These are phyloP conservation scores for Limenitis camilla DNA, from an alignment of 2,888 invertebrate genomes.

Conservation along the genomic window DNA sequence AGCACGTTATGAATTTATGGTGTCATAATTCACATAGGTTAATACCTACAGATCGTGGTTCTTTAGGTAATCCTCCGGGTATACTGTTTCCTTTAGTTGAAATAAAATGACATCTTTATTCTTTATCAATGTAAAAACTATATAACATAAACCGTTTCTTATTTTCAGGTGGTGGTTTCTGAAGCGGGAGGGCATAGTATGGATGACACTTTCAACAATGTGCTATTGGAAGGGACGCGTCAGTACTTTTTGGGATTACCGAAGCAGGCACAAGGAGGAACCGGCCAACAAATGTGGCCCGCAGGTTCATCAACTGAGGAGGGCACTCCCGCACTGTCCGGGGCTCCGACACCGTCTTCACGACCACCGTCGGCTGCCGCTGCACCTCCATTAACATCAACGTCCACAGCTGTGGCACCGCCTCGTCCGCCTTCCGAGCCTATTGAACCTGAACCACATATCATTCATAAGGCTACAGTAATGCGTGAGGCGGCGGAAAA, in stretches of 20 bases:
- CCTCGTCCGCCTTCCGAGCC: constrained; percentile 68
- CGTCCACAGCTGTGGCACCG: constrained; percentile 50
- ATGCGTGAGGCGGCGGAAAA: constrained; percentile 71
- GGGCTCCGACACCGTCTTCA: constrained; percentile 59
- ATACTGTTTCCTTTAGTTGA: no score
- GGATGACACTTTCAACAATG: constrained; percentile 85
- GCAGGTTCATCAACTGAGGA: constrained; percentile 50
- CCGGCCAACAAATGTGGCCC: constrained; percentile 56
- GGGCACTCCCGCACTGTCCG: constrained; percentile 59
- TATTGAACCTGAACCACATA: constrained; percentile 70
- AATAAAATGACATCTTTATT: no score
- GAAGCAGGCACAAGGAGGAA: constrained; percentile 62
- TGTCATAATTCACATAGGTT: no score
- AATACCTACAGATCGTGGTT: no score
- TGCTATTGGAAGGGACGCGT: constrained; percentile 87
- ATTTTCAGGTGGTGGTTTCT: constrained; percentile 45
- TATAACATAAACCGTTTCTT: constrained; percentile 17
- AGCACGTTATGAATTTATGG: no score
- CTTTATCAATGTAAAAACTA: not conserved
- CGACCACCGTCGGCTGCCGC: constrained; percentile 70
- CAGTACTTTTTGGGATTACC: constrained; percentile 89
- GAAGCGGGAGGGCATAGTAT: constrained; percentile 72
- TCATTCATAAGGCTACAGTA: constrained; percentile 70
- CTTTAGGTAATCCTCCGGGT: no score
- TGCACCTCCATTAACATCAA: constrained; percentile 48